These are phyloP conservation scores for Spilogale gracilis DNA, from an alignment of 2,113 vertebrate genomes.

Conservation along the genomic window DNA sequence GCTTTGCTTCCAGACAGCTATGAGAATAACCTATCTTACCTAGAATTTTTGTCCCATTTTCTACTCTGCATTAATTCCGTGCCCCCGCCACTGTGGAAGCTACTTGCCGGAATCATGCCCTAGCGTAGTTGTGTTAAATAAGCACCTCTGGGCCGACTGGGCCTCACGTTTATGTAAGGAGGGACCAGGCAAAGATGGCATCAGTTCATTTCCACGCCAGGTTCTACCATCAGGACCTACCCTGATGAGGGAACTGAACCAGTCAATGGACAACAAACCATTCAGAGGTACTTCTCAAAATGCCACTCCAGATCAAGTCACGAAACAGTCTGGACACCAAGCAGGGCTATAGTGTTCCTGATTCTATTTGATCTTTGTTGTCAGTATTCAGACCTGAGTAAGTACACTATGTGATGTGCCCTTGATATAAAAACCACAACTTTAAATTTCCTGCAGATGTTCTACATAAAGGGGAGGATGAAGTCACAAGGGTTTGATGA, in stretches of 20 bases:
- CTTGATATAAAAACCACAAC: background rate
- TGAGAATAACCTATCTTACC: background rate
- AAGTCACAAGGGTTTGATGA: background rate
- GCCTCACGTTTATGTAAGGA: background rate
- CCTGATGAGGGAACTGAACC: background rate
- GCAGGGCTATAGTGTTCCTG: background rate
- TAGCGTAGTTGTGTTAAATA: too few relatives aligned
- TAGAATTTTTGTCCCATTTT: background rate
- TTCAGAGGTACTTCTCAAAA: background rate
- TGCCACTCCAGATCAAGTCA: background rate
- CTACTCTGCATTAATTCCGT: background rate
- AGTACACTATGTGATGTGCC: background rate
- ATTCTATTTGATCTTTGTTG: background rate
- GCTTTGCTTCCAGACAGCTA: background rate
- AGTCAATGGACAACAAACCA: background rate
- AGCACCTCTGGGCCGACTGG: too few relatives aligned
- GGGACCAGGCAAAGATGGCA: background rate
- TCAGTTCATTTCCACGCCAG: background rate
- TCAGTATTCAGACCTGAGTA: background rate
- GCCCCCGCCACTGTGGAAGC: background rate
- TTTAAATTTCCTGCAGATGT: background rate
- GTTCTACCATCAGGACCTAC: background rate
- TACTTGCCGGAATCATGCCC: background rate
- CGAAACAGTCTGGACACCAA: background rate
- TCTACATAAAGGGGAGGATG: background rate